Conservation (phyloP, 2,888 invertebrate genomes). For the Blastobasis lacticolella region DNA sequence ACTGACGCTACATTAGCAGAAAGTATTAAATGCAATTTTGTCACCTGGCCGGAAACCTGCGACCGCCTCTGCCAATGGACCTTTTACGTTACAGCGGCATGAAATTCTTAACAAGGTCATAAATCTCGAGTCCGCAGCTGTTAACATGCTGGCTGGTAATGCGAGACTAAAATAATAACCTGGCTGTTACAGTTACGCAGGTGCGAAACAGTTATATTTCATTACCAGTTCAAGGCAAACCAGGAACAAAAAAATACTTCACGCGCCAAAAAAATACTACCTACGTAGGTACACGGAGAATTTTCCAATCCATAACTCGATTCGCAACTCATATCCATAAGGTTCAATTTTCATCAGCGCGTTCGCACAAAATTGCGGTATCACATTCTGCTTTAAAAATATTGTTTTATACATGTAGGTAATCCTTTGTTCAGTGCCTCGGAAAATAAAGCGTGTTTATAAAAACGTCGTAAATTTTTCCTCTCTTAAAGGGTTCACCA, state of each 20-base stretch:
- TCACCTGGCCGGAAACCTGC: neutral
- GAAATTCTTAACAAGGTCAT: constrained; percentile 16
- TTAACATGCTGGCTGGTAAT: constrained; percentile 13
- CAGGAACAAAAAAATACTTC: neutral
- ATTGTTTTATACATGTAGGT: neutral
- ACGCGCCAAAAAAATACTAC: neutral
- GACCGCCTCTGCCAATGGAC: neutral
- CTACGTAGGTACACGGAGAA: neutral
- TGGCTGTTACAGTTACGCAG: neutral
- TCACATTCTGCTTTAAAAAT: neutral
- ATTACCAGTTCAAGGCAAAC: neutral
- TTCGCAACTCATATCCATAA: neutral
- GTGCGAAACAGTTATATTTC: neutral
- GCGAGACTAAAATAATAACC: constrained; percentile 7
- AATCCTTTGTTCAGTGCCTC: constrained; percentile 8
- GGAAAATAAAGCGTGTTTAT: constrained; percentile 13
- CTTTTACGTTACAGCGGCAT: constrained; percentile 8
- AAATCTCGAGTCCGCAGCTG: constrained; percentile 14
- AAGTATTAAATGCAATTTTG: too few relatives aligned
- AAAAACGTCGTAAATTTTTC: constrained; percentile 13
- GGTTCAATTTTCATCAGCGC: neutral
- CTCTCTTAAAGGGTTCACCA: constrained; percentile 7
- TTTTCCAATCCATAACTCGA: neutral
- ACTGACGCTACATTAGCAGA: too few relatives aligned
- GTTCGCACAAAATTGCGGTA: neutral